Evolutionary conservation across 2,113 vertebrate genomes (phyloP).

Genomic region (Erythrolamprus reginae): DNA sequence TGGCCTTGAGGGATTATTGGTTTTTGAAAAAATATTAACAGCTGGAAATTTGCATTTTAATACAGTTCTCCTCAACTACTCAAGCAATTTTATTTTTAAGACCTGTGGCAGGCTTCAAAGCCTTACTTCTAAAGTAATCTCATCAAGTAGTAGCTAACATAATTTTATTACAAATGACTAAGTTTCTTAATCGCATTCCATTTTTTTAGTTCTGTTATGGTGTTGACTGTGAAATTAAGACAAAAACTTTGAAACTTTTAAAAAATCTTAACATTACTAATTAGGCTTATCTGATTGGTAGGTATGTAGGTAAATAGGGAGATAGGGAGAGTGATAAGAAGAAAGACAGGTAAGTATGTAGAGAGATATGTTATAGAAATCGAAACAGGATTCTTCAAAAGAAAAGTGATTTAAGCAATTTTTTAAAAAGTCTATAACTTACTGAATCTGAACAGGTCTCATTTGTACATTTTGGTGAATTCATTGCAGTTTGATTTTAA

Average conservation of each 20-base stretch:
- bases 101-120: constrained; percentile 87
- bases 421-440: neutral
- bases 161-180: constrained; percentile 78
- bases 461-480: neutral
- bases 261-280: constrained; percentile 58
- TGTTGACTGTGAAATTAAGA: constrained; percentile 71
- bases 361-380: neutral
- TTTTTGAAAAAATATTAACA: constrained; percentile 99
- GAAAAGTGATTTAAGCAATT: neutral
- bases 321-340: neutral
- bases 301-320: neutral
- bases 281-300: constrained; percentile 45
- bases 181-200: constrained; percentile 69
- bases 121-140: constrained; percentile 84
- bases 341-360: neutral
- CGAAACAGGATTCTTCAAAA: neutral
- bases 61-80: constrained; percentile 94
- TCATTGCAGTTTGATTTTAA: neutral
- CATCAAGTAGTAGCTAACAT: constrained; percentile 74
- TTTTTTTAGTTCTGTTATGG: constrained; percentile 66
- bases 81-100: constrained; percentile 94
- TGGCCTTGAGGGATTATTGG: constrained; percentile 99
- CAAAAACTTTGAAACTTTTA: constrained; percentile 66
- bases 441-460: neutral
- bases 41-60: constrained; percentile 99